Base-by-base conservation (phyloP, 2,888 invertebrate species). In the Tetanocera ferruginea region DNA sequence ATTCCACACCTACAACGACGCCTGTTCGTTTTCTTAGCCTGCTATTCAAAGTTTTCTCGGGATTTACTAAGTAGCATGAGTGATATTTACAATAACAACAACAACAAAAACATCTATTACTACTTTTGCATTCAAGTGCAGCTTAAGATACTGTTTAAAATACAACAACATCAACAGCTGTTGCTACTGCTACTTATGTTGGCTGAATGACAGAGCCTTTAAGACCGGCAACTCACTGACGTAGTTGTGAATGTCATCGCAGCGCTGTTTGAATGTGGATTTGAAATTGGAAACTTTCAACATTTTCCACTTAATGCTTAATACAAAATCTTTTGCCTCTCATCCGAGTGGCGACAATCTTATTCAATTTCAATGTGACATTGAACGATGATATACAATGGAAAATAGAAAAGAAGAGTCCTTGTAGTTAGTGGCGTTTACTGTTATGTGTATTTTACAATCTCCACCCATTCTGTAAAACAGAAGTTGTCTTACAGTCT, bases 291-390 rank as follows among this genome's bases (percentile, higher is more conserved):
- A 73, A 73, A 73, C 73, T 77, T 77, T 73, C 67, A 77, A 66
- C 73, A 43, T 25, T 17, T 57, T 69, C 37, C 55, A 69, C 34
- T 69, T 19, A 37, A 31, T 11, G 11, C 57, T 55, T 55, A 71
- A 71, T 52, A 34, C 57, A 9, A 25, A 49, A 25, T 69, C 69
- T 69, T n/a, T 67, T 67, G 49, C 64, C 31, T 71, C 77, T 80
- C 76, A 81, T 78, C 81, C 78, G 77, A 60, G 67, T 78, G 77
- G 80, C 80, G 81, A 85, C 86, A 86, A 85, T 86, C 82, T 85
- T 86, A 86, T 86, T 86, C 85, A 85, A 86, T 86, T 85, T 86
- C 82, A 82, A 67, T 43, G 76, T 84, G 84, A 81, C 83, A 85
- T 85, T 71, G 76, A 70, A 76, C 31, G 76, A 71, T 52, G 57